Base-by-base conservation (phyloP, 2,797 vertebrate species). In the Odontamblyopus lacepedii region DNA sequence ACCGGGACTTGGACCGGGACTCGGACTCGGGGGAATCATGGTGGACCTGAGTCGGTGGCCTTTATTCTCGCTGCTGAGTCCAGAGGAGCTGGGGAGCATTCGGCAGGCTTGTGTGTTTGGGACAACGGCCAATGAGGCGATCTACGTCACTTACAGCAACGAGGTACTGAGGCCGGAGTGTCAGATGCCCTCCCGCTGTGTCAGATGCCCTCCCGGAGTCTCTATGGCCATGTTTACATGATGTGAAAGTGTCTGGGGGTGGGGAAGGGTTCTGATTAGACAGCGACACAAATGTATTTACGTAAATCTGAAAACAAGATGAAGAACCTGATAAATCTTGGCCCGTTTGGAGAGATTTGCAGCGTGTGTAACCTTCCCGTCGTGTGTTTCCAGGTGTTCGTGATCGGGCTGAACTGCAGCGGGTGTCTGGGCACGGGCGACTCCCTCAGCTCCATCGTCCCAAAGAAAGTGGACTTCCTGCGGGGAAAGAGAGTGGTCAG, bases 31-130 rank as follows among this genome's bases (percentile, higher is more conserved):
- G 0, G 80, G 77, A 88, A 92, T 86, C 86, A 97, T 97, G 96
- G 95, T 96, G 89, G 97, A 98, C 77, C 94, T 98, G 68, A 95
- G 95, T 55, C 98, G 97, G 84, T 99, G 97, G 97, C 95, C 97
- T 4, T 93, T 98, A 75, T 98, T 98, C 74, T 95, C 94, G 29
- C 88, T 99, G n/a, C 92, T 98, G 55, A 95, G 92, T 3, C 69
- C 94, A 1, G 95, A 96, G 81, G 95, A 97, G 27, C 86, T 94
- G 0, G 81, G 92, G 19, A 91, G 92, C 8, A 92, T 99, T 70
- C 89, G 95, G n/a, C 96, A 98, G 73, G 97, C 97, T 0, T 98
- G 96, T 1, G 94, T 98, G 2, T 98, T 98, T 23, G 97, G 97
- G 3, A 93, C 92, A 0, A 95, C 95, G 0, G 97, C 95, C 53